Evolutionary conservation across 92 coral and sea anemone genomes (phyloP), one percentile per base, ranked within the genome.

Genomic region (Isaurus tuberculatus): DNA sequence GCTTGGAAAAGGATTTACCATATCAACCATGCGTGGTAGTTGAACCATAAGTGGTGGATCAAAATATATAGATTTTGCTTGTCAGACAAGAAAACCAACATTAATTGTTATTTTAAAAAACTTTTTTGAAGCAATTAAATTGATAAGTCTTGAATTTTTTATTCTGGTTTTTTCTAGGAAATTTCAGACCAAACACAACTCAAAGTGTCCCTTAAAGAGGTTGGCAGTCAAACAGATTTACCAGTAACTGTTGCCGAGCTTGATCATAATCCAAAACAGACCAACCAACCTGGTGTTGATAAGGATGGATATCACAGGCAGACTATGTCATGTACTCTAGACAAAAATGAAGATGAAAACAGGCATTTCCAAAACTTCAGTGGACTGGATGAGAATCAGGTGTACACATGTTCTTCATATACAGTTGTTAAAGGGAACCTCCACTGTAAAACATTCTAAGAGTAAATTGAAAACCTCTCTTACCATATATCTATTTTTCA

Each of bases 141-240:
- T 1, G 11, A 13, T 40, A 40, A n/a, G n/a, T n/a, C n/a, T 86
- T 57, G 26, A 31, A 31, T 0, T 0, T 27, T 22, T 15, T 30
- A 14, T 14, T 16, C 32, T 4, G 31, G n/a, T 29, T 22, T 77
- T 19, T 34, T 3, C 16, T 27, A 77, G 70, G 22, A 7, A 55
- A 30, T 8, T 13, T 40, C 36, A 22, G 16, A 34, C 20, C 28
- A 42, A 11, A 28, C 37, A 37, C 63, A 25, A 7, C 37, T 27
- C 16, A 23, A 17, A 9, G 65, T 42, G 22, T 44, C 29, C 40
- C 44, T 65, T 57, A 65, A 65, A 32, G 85, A 66, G 61, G 85
- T 42, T 9, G 70, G 44, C 25, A 36, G 77, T 23, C 85, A 66
- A 27, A 80, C 73, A 40, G 85, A 80, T 15, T 33, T 51, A n/a